phyloP scores from a whole-genome alignment of 1,140 invertebrate genomes.

The Aculops lycopersici region DNA sequence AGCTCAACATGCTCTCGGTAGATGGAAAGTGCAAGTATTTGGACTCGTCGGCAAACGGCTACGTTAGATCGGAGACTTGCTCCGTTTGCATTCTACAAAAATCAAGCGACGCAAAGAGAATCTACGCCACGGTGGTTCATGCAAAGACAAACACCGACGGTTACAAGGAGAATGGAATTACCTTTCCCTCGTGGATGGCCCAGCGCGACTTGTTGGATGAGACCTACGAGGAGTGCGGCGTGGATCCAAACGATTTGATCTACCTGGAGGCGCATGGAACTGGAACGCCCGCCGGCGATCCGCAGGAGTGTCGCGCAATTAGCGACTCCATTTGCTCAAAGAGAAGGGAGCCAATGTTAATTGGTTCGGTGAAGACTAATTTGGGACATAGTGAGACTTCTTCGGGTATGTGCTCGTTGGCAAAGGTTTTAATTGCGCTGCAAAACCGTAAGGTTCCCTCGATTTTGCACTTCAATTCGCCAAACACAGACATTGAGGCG shows the following conservation, averaged over 20 bases:
- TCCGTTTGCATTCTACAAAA: slow-evolving; percentile 22
- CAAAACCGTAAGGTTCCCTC: slow-evolving; percentile 47
- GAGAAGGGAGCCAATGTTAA: slow-evolving; percentile 37
- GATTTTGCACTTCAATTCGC: slow-evolving; percentile 55
- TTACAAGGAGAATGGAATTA: slow-evolving; percentile 20
- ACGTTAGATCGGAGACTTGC: slow-evolving; percentile 33
- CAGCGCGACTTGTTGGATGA: slow-evolving; percentile 15
- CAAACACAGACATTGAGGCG: slow-evolving; percentile 60
- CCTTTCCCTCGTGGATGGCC: slow-evolving; percentile 6
- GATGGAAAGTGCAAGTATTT: slow-evolving; percentile 75
- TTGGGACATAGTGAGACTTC: slow-evolving; percentile 89
- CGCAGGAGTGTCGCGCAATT: slow-evolving; percentile 75
- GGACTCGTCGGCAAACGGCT: slow-evolving; percentile 54
- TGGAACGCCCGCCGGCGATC: slow-evolving; percentile 48
- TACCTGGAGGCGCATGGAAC: slow-evolving; percentile 20
- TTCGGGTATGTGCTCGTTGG: slow-evolving; percentile 49
- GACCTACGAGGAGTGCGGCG: slow-evolving; percentile 14
- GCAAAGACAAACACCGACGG: slow-evolving; percentile 25
- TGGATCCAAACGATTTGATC: slow-evolving; percentile 15
- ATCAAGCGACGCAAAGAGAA: slow-evolving; percentile 21
- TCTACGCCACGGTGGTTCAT: slow-evolving; percentile 43
- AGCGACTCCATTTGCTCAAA: slow-evolving; percentile 44
- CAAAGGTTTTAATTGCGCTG: slow-evolving; percentile 62
- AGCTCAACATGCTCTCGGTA: slow-evolving; percentile 52
- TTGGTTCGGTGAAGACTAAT: slow-evolving; percentile 87